A percentile compares a stretch with the other conserved stretches of the same genome.
phyloP scores from a whole-genome alignment of 2,888 invertebrate species.

The Phragmatobia fuliginosa region DNA sequence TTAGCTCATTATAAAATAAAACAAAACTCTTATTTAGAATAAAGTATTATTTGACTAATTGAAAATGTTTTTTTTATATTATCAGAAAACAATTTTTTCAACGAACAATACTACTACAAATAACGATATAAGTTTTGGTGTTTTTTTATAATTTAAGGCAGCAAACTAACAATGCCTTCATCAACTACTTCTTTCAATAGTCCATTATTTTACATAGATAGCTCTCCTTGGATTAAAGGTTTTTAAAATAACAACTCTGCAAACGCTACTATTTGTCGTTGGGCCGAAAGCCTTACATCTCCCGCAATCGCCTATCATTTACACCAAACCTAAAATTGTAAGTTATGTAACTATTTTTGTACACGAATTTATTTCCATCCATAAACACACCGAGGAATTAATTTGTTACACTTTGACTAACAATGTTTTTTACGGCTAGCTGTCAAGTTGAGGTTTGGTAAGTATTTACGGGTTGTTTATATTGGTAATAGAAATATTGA shows the following conservation, averaged over 20 bases:
- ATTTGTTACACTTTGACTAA: slow-evolving; percentile 34
- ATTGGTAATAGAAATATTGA: slow-evolving; percentile 34
- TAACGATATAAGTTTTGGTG: too few species aligned
- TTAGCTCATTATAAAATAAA: not conserved
- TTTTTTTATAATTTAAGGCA: too few species aligned
- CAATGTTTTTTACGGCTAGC: slow-evolving; percentile 22
- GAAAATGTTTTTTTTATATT: not conserved
- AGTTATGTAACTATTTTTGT: slow-evolving; percentile 28
- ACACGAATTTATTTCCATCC: slow-evolving; percentile 31
- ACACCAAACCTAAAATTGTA: not conserved
- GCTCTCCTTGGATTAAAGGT: not conserved
- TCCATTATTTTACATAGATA: too few species aligned
- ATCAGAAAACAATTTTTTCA: not conserved
- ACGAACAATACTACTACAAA: not conserved
- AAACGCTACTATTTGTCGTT: not conserved
- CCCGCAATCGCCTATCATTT: not conserved
- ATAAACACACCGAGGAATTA: slow-evolving; percentile 26
- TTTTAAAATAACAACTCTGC: not conserved
- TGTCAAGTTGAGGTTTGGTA: slow-evolving; percentile 24
- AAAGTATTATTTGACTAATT: not conserved
- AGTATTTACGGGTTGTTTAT: slow-evolving; percentile 47
- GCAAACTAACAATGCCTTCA: too few species aligned
- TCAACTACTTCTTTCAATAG: too few species aligned
- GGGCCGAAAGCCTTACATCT: not conserved
- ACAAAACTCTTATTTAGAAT: not conserved